Evolutionary conservation across 2,113 vertebrate genomes (phyloP).

Genomic region (Brachyhypopomus gauderio): DNA sequence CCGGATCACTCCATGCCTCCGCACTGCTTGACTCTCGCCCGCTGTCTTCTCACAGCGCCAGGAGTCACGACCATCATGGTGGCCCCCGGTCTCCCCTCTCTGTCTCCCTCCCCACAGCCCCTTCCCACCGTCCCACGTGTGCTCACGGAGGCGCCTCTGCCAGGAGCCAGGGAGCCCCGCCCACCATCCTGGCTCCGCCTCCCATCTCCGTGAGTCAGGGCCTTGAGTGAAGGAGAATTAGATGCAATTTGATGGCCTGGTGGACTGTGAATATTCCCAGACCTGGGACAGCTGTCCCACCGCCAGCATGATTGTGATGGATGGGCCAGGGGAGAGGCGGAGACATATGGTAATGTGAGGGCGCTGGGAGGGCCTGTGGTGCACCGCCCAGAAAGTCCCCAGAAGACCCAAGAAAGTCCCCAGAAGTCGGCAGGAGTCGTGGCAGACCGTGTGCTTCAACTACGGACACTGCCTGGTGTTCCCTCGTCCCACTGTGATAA

Average conservation of each 20-base stretch:
- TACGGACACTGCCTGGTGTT: conserved; percentile 30
- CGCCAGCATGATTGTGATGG: conserved; percentile 73
- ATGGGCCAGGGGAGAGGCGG: conserved; percentile 62
- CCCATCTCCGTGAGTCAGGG: conserved; percentile 20
- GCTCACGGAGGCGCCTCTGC: too few relatives aligned
- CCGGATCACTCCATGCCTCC: neutral
- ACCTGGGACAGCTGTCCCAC: conserved; percentile 71
- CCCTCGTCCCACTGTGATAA: conserved; percentile 33
- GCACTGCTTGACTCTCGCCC: neutral
- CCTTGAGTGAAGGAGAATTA: conserved; percentile 71
- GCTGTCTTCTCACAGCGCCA: neutral
- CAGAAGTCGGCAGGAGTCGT: neutral
- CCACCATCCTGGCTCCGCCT: too few relatives aligned
- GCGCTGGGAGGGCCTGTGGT: conserved; percentile 1
- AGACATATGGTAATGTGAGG: conserved; percentile 73
- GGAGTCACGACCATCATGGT: neutral
- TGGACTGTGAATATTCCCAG: conserved; percentile 76
- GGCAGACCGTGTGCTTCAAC: neutral
- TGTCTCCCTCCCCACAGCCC: neutral
- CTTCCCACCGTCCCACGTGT: too few relatives aligned
- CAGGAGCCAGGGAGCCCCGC: too few relatives aligned
- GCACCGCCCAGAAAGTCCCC: neutral
- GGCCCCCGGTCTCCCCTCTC: neutral
- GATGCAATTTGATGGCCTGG: conserved; percentile 77
- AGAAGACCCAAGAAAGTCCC: neutral